These are phyloP conservation scores for Saimiri boliviensis DNA, from an alignment of 2,113 vertebrate genomes.

Conservation along the genomic window DNA sequence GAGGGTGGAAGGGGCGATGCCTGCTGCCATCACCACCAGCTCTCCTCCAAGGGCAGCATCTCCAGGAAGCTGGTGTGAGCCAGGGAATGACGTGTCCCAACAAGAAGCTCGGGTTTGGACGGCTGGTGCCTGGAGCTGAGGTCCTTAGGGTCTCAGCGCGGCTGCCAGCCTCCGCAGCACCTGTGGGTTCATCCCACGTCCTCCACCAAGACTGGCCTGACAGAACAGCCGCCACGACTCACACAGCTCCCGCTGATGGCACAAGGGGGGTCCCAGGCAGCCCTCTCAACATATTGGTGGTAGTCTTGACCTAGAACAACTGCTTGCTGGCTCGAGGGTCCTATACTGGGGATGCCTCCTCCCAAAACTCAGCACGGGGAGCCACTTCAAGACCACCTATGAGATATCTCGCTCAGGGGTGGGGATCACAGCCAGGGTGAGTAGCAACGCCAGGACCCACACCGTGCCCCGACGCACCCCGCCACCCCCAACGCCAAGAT, in stretches of 20 bases:
- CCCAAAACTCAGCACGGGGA: not conserved
- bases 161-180: too few species aligned
- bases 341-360: not conserved
- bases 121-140: too few species aligned
- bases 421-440: not conserved
- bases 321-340: too few species aligned
- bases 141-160: not conserved
- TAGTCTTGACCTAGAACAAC: not conserved
- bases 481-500: not conserved
- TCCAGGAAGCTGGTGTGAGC: not conserved
- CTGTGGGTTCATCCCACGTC: not conserved
- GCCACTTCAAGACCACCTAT: not conserved
- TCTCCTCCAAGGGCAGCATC: not conserved
- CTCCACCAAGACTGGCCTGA: not conserved
- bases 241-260: accelerated
- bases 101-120: not conserved
- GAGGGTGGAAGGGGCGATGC: not conserved
- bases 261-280: accelerated
- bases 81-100: accelerated
- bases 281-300: not conserved
- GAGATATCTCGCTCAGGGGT: too few species aligned
- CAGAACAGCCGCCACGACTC: not conserved
- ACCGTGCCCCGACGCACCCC: accelerated
- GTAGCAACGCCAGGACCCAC: not conserved
- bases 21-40: not conserved